These are phyloP conservation scores for Hemibagrus guttatus DNA, from an alignment of 2,797 vertebrate species.

Conservation along the genomic window DNA sequence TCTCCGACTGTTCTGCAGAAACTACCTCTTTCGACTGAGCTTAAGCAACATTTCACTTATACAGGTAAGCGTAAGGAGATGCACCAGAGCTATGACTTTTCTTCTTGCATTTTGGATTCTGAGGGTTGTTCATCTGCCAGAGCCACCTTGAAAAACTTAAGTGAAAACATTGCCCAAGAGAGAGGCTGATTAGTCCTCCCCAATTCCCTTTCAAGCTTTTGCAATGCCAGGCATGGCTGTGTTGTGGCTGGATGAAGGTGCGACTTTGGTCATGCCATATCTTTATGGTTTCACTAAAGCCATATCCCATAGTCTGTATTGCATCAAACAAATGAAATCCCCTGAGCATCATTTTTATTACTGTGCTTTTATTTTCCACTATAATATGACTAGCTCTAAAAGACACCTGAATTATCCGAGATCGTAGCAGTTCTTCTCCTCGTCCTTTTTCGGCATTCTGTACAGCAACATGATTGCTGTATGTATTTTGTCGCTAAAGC, in stretches of 20 bases:
- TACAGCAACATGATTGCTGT: background rate
- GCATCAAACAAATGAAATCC: slow-evolving; percentile 36
- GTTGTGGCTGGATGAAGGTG: slow-evolving; percentile 46
- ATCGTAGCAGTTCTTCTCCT: background rate
- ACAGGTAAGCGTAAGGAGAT: slow-evolving; percentile 79
- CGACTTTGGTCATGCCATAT: slow-evolving; percentile 8
- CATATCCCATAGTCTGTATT: slow-evolving; percentile 8
- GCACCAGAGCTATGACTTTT: background rate
- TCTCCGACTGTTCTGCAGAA: slow-evolving; percentile 77
- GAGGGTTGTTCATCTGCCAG: slow-evolving; percentile 19
- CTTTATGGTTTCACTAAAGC: background rate
- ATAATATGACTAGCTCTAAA: background rate
- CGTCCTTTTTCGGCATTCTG: background rate
- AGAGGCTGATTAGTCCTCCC: background rate
- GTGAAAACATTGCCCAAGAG: slow-evolving; percentile 2
- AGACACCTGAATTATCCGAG: background rate
- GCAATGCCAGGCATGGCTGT: slow-evolving; percentile 38
- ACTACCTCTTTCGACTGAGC: slow-evolving; percentile 97
- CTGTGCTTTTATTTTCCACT: slow-evolving; percentile 13
- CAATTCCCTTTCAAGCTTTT: background rate
- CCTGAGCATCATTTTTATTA: slow-evolving; percentile 10
- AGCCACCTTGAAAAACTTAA: slow-evolving; percentile 31
- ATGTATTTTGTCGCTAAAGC: slow-evolving; percentile 11
- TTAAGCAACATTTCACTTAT: slow-evolving; percentile 91
- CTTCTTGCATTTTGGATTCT: slow-evolving; percentile 14